Evolutionary conservation across 2,888 invertebrate genomes (phyloP), one percentile per base, ranked within the genome.

Genomic region (Andrena bucephala): DNA sequence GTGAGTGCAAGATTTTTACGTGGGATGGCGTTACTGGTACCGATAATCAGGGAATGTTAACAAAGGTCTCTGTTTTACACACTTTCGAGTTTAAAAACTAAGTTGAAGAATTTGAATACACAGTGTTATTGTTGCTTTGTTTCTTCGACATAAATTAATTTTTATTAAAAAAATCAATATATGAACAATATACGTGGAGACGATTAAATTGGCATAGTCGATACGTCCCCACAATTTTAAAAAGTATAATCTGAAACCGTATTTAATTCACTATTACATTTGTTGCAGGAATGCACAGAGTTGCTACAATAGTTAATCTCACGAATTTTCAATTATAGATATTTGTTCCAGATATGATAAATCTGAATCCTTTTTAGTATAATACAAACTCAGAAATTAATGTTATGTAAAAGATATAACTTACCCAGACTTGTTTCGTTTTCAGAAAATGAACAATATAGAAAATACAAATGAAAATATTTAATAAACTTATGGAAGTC

Each of bases 1-100:
- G 10, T 0, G 8, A 48, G 54, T 81, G 13, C 7, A 0, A 2
- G 24, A 33, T 5, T 7, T 33, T 1, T 16, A 36, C 71, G 50
- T 10, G 16, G 24, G 81, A 67, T 82, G 81, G 54, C 75, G 75
- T 4, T 60, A 75, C 33, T 5, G 13, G 24, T 13, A 2, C 31
- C 2, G 42, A 27, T 66, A 31, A 57, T 60, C n/a, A 2, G 6
- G 6, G 2, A 1, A 1, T 2, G 67, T 13, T 48, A 54, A 67
- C 8, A 42, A 24, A 71, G 57, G 29, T 68, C 6, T 27, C 71
- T 62, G 52, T 24, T 50, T 54, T 24, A 10, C 2, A 13, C 3
- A 4, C 16, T 2, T 2, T 48, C 27, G 27, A 48, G 16, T 48
- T 1, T 48, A 13, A 24, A 20, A 48, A 5, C 16, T 1, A 4